phyloP scores from a whole-genome alignment of 2,797 vertebrate genomes.

The Glyptemys insculpta region DNA sequence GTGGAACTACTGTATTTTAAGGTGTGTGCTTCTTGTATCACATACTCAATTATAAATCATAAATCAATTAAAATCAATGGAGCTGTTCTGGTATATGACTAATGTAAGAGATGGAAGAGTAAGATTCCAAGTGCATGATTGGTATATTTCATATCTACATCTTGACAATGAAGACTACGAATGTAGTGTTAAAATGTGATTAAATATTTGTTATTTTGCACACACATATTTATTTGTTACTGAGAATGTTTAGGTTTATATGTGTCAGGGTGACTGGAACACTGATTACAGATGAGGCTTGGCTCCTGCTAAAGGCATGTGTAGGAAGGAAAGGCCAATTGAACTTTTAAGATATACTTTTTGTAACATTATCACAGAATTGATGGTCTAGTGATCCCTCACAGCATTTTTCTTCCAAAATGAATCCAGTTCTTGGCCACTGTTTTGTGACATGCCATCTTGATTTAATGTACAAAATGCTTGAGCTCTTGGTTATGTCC shows the following conservation, averaged over 20 bases:
- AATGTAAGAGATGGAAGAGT: not conserved
- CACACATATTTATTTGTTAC: rapidly evolving
- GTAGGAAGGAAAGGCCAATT: constrained; percentile 11
- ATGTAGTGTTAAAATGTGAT: not conserved
- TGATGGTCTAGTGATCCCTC: constrained; percentile 73
- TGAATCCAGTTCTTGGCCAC: constrained; percentile 60
- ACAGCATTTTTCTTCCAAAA: constrained; percentile 45
- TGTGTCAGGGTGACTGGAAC: not conserved
- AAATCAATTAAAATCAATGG: not conserved
- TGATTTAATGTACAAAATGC: constrained; percentile 64
- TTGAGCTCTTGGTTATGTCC: constrained; percentile 31
- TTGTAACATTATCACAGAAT: constrained; percentile 39
- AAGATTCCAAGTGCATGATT: not conserved
- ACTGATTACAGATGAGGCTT: not conserved
- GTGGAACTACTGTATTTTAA: not conserved
- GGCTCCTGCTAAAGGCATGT: not conserved
- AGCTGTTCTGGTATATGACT: not conserved
- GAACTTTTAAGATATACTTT: constrained; percentile 17
- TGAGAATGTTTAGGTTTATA: rapidly evolving
- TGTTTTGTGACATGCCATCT: constrained; percentile 34
- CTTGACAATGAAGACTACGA: not conserved
- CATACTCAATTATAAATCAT: not conserved
- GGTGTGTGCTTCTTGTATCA: not conserved
- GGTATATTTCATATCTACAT: rapidly evolving
- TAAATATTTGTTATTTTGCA: not conserved